A percentile compares a stretch with the other conserved stretches of the same genome.
phyloP scores from a whole-genome alignment of 2,113 vertebrate genomes.

The Ochotona curzoniae region DNA sequence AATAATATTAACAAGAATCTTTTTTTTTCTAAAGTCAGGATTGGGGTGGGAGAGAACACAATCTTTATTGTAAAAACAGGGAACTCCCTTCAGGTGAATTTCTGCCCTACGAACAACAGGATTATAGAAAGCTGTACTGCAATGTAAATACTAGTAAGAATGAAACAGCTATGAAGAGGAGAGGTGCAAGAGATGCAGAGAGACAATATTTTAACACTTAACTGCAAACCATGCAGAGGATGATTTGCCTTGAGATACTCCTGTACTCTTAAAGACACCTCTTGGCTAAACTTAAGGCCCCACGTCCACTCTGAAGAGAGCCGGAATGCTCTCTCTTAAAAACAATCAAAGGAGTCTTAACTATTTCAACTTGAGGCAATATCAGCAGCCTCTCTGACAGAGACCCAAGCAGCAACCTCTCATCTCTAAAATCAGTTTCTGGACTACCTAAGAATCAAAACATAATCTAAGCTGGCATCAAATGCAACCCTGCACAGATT shows the following conservation, averaged over 20 bases:
- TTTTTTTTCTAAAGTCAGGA: neutral
- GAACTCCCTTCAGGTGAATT: neutral
- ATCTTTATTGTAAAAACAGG: neutral
- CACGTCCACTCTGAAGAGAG: neutral
- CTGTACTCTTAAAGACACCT: neutral
- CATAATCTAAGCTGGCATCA: conserved; percentile 33
- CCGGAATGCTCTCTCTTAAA: conserved; percentile 37
- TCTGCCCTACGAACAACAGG: neutral
- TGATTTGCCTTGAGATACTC: neutral
- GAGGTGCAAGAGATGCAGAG: neutral
- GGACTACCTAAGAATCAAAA: conserved; percentile 24
- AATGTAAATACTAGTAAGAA: neutral
- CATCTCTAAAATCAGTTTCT: neutral
- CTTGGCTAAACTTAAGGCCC: neutral
- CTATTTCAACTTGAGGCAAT: conserved; percentile 9
- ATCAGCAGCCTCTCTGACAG: neutral
- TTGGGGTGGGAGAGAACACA: neutral
- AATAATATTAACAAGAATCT: neutral
- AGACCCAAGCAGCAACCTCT: neutral
- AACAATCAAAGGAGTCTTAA: conserved; percentile 16
- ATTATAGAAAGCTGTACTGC: neutral
- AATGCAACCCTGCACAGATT: conserved; percentile 47
- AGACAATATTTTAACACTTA: conserved; percentile 8
- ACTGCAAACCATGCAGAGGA: neutral
- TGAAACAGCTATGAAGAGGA: neutral